phyloP scores from a whole-genome alignment of 1,140 invertebrate genomes.

The Drosophila orosa region DNA sequence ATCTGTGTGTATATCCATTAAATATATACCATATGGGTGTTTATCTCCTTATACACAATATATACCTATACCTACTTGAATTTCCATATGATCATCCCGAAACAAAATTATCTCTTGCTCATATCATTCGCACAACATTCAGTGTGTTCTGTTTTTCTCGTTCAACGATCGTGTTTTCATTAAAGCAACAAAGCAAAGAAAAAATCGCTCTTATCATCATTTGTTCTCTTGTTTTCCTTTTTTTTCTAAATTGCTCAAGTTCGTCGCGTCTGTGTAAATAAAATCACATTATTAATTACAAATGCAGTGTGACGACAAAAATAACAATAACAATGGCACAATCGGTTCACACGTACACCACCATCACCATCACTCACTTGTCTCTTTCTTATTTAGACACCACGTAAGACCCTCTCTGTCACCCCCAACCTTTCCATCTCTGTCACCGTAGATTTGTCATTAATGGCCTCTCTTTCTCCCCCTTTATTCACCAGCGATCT shows the following conservation, averaged over 20 bases:
- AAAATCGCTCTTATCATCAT: conserved; percentile 18
- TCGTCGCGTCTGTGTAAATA: conserved; percentile 35
- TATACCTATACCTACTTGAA: conserved; percentile 17
- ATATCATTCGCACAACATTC: conserved; percentile 16
- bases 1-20: conserved; percentile 28
- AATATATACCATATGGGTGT: conserved; percentile 11
- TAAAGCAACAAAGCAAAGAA: conserved; percentile 20
- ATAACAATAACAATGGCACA: conserved; percentile 34
- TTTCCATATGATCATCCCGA: conserved; percentile 33
- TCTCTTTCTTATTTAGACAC: conserved; percentile 16
- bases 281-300: conserved; percentile 58
- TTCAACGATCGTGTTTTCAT: conserved; percentile 15
- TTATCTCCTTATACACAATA: conserved; percentile 11
- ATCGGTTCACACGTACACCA: conserved; percentile 35
- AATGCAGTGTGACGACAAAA: conserved; percentile 38
- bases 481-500: conserved; percentile 1
- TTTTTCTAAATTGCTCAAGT: conserved; percentile 54
- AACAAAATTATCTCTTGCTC: conserved; percentile 19
- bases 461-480: conserved; percentile 14
- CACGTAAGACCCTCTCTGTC: conserved; percentile 18
- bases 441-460: conserved; percentile 9
- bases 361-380: conserved; percentile 11
- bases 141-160: conserved; percentile 11
- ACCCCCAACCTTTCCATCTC: conserved; percentile 12
- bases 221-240: conserved; percentile 19